Conservation (phyloP, 2,888 invertebrate species). For the Cerastis leucographa region DNA sequence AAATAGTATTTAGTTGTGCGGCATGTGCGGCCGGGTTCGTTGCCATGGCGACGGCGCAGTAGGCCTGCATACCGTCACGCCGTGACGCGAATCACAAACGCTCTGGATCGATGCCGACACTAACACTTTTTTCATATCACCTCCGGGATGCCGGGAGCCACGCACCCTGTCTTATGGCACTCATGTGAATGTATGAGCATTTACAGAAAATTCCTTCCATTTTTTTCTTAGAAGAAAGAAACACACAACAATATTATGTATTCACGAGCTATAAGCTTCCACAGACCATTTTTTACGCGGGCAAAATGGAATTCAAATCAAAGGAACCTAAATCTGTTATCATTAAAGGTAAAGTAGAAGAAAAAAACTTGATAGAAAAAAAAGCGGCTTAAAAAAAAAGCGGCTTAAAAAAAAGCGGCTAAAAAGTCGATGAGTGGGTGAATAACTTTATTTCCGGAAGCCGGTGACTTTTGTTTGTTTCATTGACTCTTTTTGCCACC, state of each 20-base stretch:
- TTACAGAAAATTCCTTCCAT: not conserved
- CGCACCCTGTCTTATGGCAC: conserved; percentile 49
- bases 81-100: conserved; percentile 88
- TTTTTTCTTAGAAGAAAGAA: too few species aligned
- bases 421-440: too few species aligned
- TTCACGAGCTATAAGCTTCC: not conserved
- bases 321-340: not conserved
- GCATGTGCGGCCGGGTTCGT: conserved; percentile 70
- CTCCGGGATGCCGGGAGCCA: conserved; percentile 52
- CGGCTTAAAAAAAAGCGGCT: too few species aligned
- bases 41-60: conserved; percentile 86
- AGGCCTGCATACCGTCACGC: conserved; percentile 86
- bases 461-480: too few species aligned
- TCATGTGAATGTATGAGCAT: conserved; percentile 21
- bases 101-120: conserved; percentile 80
- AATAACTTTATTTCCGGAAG: too few species aligned
- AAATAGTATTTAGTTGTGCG: conserved; percentile 25
- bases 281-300: not conserved
- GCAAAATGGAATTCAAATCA: not conserved
- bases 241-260: not conserved
- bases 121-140: conserved; percentile 68
- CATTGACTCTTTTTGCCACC: too few species aligned
- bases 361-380: too few species aligned
- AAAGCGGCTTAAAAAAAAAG: too few species aligned
- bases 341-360: too few species aligned